Base-by-base conservation (phyloP, 2,888 invertebrate genomes). In the Lasius fuliginosus region DNA sequence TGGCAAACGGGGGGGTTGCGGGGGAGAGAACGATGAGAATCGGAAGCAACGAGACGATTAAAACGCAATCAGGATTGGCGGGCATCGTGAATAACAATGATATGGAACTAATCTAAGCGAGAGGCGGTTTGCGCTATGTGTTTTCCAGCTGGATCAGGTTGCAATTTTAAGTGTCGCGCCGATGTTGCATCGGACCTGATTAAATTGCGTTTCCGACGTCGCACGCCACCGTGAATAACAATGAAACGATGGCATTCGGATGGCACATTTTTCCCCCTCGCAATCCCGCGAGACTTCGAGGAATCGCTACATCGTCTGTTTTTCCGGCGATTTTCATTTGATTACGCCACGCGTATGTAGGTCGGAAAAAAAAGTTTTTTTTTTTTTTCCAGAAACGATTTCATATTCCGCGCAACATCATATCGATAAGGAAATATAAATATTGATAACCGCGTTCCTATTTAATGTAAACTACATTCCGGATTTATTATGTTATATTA, bases 71-170 rank as follows among this genome's bases (percentile, higher is more conserved):
- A 84, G 84, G 88, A 87, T 87, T 88, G 88, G 77, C 86, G 83
- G 89, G 90, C 90, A 90, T 89, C 90, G 91, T 92, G 92, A 93
- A 93, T 93, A 92, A 91, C 92, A 93, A 93, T 87, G 90, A 90
- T 90, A 90, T 85, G 86, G 79, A 88, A 88, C 91, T 92, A 92
- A 92, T 92, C 91, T 89, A 86, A 86, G 88, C 83, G 87, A 62
- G 36, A n/a, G 27, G 46, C 60, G 30, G 60, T 5, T 33, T 33
- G 46, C 58, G 49, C 12, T 82, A n/a, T 53, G 85, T 60, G 77
- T 79, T 85, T 71, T 85, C 88, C 83, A 46, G 69, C 76, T 60
- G 86, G 83, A 91, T 93, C 92, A 89, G 88, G 76, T 86, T 87
- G 90, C 92, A 91, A 93, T 92, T 93, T 92, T 90, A 92, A 92